Percentiles rank a stretch among this genome's conserved stretches.
Conservation (phyloP, 2,113 vertebrate species). For the Benitochromis conjunctus region DNA sequence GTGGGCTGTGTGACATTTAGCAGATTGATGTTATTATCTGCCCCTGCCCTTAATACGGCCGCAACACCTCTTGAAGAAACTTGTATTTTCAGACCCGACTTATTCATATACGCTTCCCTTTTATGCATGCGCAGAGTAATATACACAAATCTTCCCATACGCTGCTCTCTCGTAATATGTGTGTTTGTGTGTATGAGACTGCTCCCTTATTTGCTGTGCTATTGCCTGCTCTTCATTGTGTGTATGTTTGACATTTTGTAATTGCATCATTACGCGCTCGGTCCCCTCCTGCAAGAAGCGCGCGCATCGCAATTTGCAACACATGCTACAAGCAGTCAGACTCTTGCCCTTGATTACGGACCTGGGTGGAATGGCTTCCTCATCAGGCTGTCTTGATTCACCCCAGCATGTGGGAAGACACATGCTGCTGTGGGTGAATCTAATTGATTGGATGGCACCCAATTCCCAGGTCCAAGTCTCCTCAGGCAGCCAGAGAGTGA, state of each 20-base stretch:
- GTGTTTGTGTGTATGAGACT: neutral
- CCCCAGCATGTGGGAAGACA: slow-evolving; percentile 65
- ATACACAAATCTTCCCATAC: neutral
- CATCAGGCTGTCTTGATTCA: slow-evolving; percentile 66
- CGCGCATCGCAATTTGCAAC: slow-evolving; percentile 57
- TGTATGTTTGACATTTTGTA: slow-evolving; percentile 65
- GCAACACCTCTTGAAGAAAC: slow-evolving; percentile 36
- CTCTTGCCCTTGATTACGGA: slow-evolving; percentile 71
- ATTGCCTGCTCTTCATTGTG: slow-evolving; percentile 21
- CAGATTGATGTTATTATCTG: slow-evolving; percentile 50
- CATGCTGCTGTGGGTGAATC: slow-evolving; percentile 66
- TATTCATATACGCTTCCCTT: neutral
- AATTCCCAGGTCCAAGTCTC: slow-evolving; percentile 67
- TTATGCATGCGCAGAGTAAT: neutral
- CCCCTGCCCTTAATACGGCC: slow-evolving; percentile 42
- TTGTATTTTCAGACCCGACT: neutral
- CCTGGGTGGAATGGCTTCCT: slow-evolving; percentile 64
- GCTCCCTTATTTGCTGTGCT: slow-evolving; percentile 15
- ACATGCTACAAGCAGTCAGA: slow-evolving; percentile 58
- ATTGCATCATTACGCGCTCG: slow-evolving; percentile 65
- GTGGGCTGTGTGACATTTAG: slow-evolving; percentile 59
- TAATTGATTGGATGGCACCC: slow-evolving; percentile 74
- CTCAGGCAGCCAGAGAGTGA: slow-evolving; percentile 58
- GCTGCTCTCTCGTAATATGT: neutral
- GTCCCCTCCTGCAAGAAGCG: slow-evolving; percentile 34